Evolutionary conservation across 2,113 vertebrate species (phyloP), one percentile per base, ranked within the genome.

Genomic region (Zosterops hypoxanthus): DNA sequence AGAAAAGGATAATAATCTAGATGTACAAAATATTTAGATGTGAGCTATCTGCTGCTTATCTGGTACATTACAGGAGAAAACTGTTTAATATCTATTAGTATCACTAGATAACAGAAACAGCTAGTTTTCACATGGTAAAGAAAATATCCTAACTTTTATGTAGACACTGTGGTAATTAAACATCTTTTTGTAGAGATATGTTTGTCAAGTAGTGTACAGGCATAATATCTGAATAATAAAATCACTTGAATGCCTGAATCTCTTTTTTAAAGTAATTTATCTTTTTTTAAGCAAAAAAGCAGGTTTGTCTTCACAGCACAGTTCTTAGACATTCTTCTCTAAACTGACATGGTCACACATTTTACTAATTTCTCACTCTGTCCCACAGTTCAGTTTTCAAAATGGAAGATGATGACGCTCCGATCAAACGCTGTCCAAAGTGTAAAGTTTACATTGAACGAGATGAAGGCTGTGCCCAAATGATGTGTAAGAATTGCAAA

Each of bases 401-500:
- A 96, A 98, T 97, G 41, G 98, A 99, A 68, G 99, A 99, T 57
- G 99, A 99, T 5, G 98, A 99, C 3, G 99, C 98, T 7, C 99
- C 99, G 4, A 99, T 99, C 97, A 99, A 99, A 92, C 99, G 99
- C 81, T 99, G 99, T 94, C 99, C 99, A n/a, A 99, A 99, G 96
- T 99, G 99, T 97, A 99, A 99, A 97, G 99, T 99, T 81, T 99
- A 99, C 98, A 99, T 99, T 26, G 99, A 99, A 96, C 97, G 99
- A 57, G 99, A 99, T 39, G 99, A 99, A 81, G 99, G 99, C 73
- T 99, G 99, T 22, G 99, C 99, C 7, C 99, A 99, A 97, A 99
- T 99, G 99, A 99, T 99, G 99, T 99, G 99, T 92, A 99, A 99
- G 97, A 99, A 99, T 97, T 99, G 99, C 98, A 99, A 99, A 88